Evolutionary conservation across 64 coral and sea anemone genomes (phyloP), one percentile per base, ranked within the genome.

Genomic region (Montipora capricornis): DNA sequence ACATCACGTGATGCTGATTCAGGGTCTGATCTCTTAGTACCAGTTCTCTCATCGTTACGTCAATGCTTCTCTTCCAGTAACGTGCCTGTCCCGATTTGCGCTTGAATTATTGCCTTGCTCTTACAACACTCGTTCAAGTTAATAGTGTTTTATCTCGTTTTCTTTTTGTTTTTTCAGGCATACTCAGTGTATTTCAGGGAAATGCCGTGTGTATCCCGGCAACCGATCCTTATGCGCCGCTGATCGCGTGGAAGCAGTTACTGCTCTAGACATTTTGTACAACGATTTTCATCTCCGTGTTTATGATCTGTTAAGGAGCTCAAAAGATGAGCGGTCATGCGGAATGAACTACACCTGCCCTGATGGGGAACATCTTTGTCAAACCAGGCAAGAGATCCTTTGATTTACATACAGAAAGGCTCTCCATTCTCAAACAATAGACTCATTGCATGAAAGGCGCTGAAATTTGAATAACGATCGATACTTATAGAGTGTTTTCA

Each of bases 241-340:
- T 3, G 97, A 98, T 84, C 94, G 91, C 11, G 97, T 98, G 4
- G 97, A 98, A 78, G 97, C 97, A 47, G 97, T 98, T 58, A 95
- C 94, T 17, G 97, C 97, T 10, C 92, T 95, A 26, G 97, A 98
- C 90, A 96, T 99, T 49, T 79, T 93, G 44, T 99, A 99, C 83
- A 91, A 83, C 45, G 97, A 99, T 75, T 99, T 99, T 67, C 97
- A 99, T 83, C 81, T 83, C 5, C 95, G 88, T 26, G 94, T 99
- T 19, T 99, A 99, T 69, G 78, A 91, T 14, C 89, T 94, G 26
- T 79, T 99, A 76, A 94, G 80, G 8, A 93, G 78, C 29, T 47
- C 91, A 24, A 95, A 91, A 20, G 89, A 83, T n/a, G 89, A 96
- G 22, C 76, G 89, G 44, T 96, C 97, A 1, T 99, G 97, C 49